phyloP scores from a whole-genome alignment of 1,140 invertebrate genomes.

The Mactra quadrangularis region DNA sequence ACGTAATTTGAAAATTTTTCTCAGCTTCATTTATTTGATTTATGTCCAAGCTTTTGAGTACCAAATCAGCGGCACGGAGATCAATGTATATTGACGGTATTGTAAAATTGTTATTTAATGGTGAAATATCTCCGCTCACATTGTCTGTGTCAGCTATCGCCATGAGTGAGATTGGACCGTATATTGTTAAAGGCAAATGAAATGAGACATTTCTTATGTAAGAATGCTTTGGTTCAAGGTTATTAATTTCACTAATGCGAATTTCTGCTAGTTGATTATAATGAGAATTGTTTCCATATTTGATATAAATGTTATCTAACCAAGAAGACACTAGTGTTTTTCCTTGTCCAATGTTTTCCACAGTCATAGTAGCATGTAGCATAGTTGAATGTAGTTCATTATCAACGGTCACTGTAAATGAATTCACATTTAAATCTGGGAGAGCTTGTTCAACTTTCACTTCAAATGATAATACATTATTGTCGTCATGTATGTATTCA shows the following conservation, averaged over 20 bases:
- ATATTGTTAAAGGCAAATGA: background rate
- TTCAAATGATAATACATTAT: background rate
- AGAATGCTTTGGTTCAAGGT: background rate
- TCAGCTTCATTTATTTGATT: background rate
- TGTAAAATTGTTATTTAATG: background rate
- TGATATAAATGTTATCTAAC: background rate
- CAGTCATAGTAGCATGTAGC: background rate
- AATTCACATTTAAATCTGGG: slow-evolving; percentile 6
- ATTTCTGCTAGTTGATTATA: background rate
- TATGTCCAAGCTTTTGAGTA: background rate
- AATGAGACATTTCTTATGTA: background rate
- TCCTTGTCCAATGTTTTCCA: slow-evolving; percentile 17
- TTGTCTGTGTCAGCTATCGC: background rate
- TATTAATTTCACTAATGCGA: background rate
- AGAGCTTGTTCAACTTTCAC: slow-evolving; percentile 13
- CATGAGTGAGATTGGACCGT: background rate
- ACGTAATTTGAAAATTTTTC: background rate
- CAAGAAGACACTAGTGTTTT: background rate
- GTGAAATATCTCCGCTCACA: background rate
- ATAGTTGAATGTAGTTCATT: background rate
- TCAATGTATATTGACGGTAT: background rate
- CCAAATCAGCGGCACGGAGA: slow-evolving; percentile 7
- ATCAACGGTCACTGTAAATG: background rate
- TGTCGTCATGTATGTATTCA: background rate
- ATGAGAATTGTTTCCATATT: background rate